Base-by-base conservation (phyloP, 2,113 vertebrate species). In the Epinephelus fuscoguttatus region DNA sequence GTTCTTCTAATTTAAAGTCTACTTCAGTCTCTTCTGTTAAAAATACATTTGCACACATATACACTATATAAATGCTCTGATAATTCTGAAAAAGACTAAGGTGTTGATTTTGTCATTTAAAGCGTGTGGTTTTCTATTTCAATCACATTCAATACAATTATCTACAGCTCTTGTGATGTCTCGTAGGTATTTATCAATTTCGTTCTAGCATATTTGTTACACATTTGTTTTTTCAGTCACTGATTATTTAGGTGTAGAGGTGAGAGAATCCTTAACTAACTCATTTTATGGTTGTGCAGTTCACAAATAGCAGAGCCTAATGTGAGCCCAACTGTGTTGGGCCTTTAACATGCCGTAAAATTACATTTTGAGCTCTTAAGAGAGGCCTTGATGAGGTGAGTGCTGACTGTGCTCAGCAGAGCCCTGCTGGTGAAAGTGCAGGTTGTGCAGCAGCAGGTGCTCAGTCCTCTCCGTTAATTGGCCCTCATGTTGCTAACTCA, bases 391-490 rank as follows among this genome's bases (percentile, higher is more conserved):
- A 89, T 89, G 84, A 88, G 86, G 66, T 21, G 74, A 78, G 50
- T 72, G 76, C 84, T 79, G 75, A 64, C 82, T 86, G 85, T 52
- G 84, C 74, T 84, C 75, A 64, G 76, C 52, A 19, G 80, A 66
- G 70, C 72, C 81, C 80, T 70, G 81, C 84, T 91, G 87, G 75
- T 91, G 74, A 79, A 88, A 80, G 82, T 86, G 88, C 82, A 73
- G 47, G 76, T 88, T 86, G 81, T 77, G 77, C 75, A 77, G 69
- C 87, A 90, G 91, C 93, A 91, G 89, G 92, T 86, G 90, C 89
- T 85, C 80, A 10, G 64, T 59, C 82, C 69, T 86, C 75, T 59
- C 73, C 6, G 81, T 53, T 95, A 94, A 95, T 95, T 94, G 88
- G 89, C 85, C 67, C 89, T 91, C 93, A 79, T 91, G 92, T 89